A percentile compares a stretch with the other conserved stretches of the same genome.
Evolutionary conservation across 2,113 vertebrate species (phyloP).

Genomic region (Dipodomys merriami): DNA sequence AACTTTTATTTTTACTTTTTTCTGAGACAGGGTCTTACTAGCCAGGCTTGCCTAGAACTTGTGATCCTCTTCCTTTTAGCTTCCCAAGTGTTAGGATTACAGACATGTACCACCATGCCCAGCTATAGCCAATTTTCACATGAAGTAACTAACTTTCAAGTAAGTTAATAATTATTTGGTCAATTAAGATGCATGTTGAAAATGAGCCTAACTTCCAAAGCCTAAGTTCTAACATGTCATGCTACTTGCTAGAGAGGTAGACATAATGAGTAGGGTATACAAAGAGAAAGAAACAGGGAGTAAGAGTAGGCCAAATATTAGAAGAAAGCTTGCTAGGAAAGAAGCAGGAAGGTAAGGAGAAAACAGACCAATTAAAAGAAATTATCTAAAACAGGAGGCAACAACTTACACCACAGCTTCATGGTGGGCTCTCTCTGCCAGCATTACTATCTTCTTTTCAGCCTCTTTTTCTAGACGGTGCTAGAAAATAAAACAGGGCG

Average conservation of each 20-base stretch:
- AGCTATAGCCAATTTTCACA: background rate
- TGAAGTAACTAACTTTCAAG: constrained; percentile 53
- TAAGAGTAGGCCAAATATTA: background rate
- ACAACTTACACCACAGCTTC: constrained; percentile 90
- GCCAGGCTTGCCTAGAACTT: background rate
- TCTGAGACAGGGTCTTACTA: background rate
- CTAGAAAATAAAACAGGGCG: constrained; percentile 79
- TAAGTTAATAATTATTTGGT: constrained; percentile 35
- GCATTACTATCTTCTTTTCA: constrained; percentile 86
- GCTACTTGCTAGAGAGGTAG: background rate
- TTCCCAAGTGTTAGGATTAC: background rate
- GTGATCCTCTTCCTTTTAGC: background rate
- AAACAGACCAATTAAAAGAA: background rate
- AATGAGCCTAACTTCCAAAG: constrained; percentile 41
- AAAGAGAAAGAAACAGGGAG: constrained; percentile 22
- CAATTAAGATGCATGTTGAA: background rate
- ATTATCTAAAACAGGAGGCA: background rate
- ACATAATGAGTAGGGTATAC: background rate
- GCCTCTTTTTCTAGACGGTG: constrained; percentile 89
- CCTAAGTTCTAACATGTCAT: background rate
- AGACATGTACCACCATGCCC: background rate
- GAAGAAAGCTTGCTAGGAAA: constrained; percentile 23
- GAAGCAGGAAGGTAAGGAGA: background rate
- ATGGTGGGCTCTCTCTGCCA: constrained; percentile 88
- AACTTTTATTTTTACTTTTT: background rate